Conservation (phyloP, 2,797 vertebrate species). For the Tenualosa thibaudeaui region DNA sequence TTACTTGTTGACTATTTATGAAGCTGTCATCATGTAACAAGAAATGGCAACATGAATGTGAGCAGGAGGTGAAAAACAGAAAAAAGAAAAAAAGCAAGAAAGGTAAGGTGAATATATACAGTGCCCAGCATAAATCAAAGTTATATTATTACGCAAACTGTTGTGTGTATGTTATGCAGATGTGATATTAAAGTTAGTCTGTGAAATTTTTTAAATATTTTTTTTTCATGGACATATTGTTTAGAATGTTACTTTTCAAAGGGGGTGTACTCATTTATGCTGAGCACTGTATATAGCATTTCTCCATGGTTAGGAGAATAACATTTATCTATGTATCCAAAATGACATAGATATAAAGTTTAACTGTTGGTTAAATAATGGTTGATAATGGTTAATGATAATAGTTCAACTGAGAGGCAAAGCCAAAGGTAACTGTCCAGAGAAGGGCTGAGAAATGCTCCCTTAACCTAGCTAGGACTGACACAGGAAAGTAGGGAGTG, state of each 20-base stretch:
- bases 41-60: neutral
- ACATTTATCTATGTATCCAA: neutral
- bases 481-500: neutral
- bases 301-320: no score
- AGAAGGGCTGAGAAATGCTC: neutral
- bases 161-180: no score
- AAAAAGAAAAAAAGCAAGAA: neutral
- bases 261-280: no score
- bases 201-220: no score
- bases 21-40: neutral
- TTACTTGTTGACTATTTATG: neutral
- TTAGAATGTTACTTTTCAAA: no score
- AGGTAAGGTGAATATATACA: neutral
- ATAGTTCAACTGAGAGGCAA: neutral
- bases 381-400: no score
- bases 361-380: neutral
- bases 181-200: no score
- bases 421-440: neutral
- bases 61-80: neutral
- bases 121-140: no score
- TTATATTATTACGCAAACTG: no score
- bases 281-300: neutral
- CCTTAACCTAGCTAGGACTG: neutral
- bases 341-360: neutral
- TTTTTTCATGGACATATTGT: no score